Percentiles rank a stretch among this genome's conserved stretches.
Conservation (phyloP, 1,140 invertebrate genomes). For the Arion vulgaris region DNA sequence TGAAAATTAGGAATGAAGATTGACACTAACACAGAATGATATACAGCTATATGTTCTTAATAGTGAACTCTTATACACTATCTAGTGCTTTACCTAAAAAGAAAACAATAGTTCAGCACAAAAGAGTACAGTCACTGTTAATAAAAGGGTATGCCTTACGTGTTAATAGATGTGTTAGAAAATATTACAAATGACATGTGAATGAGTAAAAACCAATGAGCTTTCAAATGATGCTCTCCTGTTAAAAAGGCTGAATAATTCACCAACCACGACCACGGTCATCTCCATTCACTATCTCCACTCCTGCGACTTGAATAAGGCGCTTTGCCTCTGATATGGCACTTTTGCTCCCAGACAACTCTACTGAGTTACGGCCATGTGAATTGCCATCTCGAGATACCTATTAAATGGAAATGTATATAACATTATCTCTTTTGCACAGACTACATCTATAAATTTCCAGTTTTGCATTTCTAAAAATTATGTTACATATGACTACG, state of each 20-base stretch:
- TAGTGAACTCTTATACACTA: too few species aligned
- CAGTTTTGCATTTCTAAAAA: too few species aligned
- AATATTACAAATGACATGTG: background rate
- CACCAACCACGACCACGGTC: constrained; percentile 24
- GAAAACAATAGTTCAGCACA: too few species aligned
- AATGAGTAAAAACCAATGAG: background rate
- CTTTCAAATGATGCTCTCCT: background rate
- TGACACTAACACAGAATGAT: too few species aligned
- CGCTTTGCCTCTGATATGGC: constrained; percentile 28
- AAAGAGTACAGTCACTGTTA: too few species aligned
- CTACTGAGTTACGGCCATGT: constrained; percentile 18
- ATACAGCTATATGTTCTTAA: too few species aligned
- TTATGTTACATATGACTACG: too few species aligned
- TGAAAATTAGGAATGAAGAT: too few species aligned
- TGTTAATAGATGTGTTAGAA: too few species aligned
- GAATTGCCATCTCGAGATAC: constrained; percentile 26
- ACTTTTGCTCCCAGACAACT: constrained; percentile 27
- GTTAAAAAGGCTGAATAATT: constrained; percentile 14
- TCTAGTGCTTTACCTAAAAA: too few species aligned
- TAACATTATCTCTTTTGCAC: background rate
- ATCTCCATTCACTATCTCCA: constrained; percentile 1
- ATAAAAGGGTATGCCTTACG: too few species aligned
- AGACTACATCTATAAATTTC: background rate
- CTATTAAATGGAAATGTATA: background rate
- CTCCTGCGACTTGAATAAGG: constrained; percentile 31